phyloP scores from a whole-genome alignment of 2,797 vertebrate species.

The Neosilurus mollespiculum region DNA sequence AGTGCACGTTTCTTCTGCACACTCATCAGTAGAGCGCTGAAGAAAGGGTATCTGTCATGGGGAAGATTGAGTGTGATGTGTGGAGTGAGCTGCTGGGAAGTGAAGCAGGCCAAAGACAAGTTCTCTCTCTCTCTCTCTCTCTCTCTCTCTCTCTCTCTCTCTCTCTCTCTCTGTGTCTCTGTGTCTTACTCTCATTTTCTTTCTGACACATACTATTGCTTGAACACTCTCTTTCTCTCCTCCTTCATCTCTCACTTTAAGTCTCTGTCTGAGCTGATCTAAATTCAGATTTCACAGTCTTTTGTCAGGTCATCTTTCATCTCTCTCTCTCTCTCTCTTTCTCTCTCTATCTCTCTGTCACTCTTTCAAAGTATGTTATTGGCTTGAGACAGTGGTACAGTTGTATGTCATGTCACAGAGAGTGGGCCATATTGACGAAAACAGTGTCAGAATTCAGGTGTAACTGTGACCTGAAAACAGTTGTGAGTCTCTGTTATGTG shows the following conservation, averaged over 20 bases:
- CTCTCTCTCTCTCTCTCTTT: slow-evolving; percentile 5
- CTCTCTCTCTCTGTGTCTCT: neutral
- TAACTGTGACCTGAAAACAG: neutral
- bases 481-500: neutral
- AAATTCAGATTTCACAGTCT: slow-evolving; percentile 29
- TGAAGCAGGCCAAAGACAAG: slow-evolving; percentile 18
- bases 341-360: neutral
- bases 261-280: slow-evolving; percentile 4
- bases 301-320: slow-evolving; percentile 25
- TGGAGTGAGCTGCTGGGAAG: neutral
- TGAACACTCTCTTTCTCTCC: neutral
- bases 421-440: neutral
- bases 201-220: neutral
- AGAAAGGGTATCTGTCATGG: neutral
- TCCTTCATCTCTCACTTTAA: neutral
- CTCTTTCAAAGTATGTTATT: neutral
- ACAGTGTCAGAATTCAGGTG: neutral
- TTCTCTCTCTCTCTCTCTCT: neutral
- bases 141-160: slow-evolving; percentile 9
- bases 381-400: neutral
- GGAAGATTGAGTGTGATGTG: neutral
- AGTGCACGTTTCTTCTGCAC: neutral
- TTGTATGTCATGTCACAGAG: neutral
- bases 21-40: neutral
- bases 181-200: neutral